Evolutionary conservation across 2,113 vertebrate genomes (phyloP), one percentile per base, ranked within the genome.

Genomic region (Corythoichthys haematopterus): DNA sequence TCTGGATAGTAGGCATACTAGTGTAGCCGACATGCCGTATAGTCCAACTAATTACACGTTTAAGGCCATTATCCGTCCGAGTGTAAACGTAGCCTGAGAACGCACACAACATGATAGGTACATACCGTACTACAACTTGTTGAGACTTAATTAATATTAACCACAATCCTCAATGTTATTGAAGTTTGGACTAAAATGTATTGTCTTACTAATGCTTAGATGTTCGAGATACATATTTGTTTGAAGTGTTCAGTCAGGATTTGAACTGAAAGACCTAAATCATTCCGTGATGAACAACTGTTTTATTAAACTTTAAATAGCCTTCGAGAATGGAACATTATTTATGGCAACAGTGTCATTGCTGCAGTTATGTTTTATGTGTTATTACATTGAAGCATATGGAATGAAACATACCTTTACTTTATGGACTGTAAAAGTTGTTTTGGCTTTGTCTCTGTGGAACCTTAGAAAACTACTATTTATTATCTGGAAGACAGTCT

Each of bases 341-440:
- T 61, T 46, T 58, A 28, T 69, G 20, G 51, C 38, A 58, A 61
- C 14, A 47, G 11, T 55, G 15, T 65, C 61, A 70, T 51, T 64
- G 10, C 0, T 1, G 2, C 48, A 1, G 61, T 47, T 20, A 61
- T 68, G 62, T 48, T 48, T 3, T 55, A 43, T 52, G 43, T 66
- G 66, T 66, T 50, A 40, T 64, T 73, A 36, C 50, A 69, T 56
- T 58, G 62, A 64, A 61, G n/a, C 16, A 28, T 6, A 50, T 20
- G 6, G 5, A 66, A 1, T 63, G 48, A 81, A 74, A 73, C 35
- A 35, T 11, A 33, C 48, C 10, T 63, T 64, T 73, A 65, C 75
- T 47, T 47, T 12, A 40, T 51, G 40, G 28, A 35, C 46, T 65
- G 5, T 43, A 40, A 60, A 15, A 43, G 58, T 61, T 61, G 55